Percentiles rank a stretch among this genome's conserved stretches.
phyloP scores from a whole-genome alignment of 2,113 vertebrate genomes.

The Megalops atlanticus region DNA sequence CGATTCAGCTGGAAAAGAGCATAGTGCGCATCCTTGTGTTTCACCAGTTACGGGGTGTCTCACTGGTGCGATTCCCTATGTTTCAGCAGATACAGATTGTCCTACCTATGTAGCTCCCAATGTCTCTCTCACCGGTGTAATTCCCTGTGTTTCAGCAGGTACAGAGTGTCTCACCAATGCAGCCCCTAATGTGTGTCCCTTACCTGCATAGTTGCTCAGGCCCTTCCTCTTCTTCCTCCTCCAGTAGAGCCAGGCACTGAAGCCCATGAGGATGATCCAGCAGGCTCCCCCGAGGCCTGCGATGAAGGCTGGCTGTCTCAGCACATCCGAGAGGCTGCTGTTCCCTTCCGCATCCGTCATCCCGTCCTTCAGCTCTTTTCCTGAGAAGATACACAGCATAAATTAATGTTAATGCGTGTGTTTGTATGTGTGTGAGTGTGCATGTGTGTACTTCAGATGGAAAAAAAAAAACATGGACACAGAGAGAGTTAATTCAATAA shows the following conservation, averaged over 20 bases:
- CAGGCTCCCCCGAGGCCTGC: slow-evolving; percentile 92
- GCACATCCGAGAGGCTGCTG: slow-evolving; percentile 93
- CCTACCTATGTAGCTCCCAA: too few relatives aligned
- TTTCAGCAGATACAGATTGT: too few relatives aligned
- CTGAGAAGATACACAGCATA: slow-evolving; percentile 39
- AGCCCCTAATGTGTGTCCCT: slow-evolving; percentile 51
- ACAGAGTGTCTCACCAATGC: too few relatives aligned
- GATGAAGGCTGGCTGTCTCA: slow-evolving; percentile 95
- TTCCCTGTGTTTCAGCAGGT: too few relatives aligned
- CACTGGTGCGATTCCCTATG: too few relatives aligned
- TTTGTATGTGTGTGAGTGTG: slow-evolving; percentile 23
- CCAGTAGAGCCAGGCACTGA: slow-evolving; percentile 97
- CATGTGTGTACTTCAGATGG: slow-evolving; percentile 54
- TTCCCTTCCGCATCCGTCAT: slow-evolving; percentile 85
- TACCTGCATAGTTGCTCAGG: slow-evolving; percentile 96
- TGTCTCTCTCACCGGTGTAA: too few relatives aligned
- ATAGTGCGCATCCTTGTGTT: too few relatives aligned
- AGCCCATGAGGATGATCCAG: slow-evolving; percentile 97
- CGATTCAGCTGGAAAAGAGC: too few relatives aligned
- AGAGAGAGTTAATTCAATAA: too few relatives aligned
- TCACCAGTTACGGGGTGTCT: too few relatives aligned
- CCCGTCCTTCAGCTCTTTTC: slow-evolving; percentile 75
- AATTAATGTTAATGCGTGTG: too few relatives aligned
- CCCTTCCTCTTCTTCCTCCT: slow-evolving; percentile 96
- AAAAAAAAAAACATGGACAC: too few relatives aligned